These are phyloP conservation scores for Punctoribates punctum DNA, from an alignment of 2,888 invertebrate species.

Conservation along the genomic window DNA sequence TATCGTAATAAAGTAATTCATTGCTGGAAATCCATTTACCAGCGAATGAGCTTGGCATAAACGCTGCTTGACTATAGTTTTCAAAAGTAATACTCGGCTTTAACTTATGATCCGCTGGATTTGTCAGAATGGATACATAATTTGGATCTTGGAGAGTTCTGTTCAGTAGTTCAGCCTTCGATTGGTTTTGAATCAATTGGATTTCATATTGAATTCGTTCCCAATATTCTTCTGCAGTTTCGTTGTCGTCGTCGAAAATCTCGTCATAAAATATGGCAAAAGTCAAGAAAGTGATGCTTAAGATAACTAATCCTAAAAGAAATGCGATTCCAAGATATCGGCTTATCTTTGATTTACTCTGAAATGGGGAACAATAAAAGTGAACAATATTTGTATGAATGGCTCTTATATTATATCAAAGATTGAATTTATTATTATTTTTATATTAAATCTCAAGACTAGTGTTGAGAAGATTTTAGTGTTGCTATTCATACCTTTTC, in stretches of 20 bases:
- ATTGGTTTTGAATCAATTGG: background rate
- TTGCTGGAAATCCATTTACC: constrained; percentile 46
- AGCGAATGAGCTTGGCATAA: constrained; percentile 46
- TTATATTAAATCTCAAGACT: no score
- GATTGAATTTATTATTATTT: no score
- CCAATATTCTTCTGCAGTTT: constrained; percentile 7
- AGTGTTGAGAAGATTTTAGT: no score
- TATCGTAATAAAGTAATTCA: constrained; percentile 39
- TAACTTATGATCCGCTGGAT: background rate
- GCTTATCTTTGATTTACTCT: background rate
- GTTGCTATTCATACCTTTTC: no score
- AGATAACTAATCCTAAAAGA: background rate
- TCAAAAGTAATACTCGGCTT: background rate
- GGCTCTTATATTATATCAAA: no score
- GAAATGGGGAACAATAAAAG: background rate
- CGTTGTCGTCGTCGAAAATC: background rate
- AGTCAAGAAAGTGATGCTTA: background rate
- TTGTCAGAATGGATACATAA: background rate
- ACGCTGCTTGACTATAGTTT: constrained; percentile 17
- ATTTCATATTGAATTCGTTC: background rate
- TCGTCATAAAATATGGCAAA: constrained; percentile 23
- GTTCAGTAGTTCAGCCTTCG: background rate
- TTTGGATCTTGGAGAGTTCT: background rate
- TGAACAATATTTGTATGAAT: no score
- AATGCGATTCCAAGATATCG: background rate